Evolutionary conservation across 2,888 invertebrate genomes (phyloP), one percentile per base, ranked within the genome.

Genomic region (Megalurothrips usitatus): DNA sequence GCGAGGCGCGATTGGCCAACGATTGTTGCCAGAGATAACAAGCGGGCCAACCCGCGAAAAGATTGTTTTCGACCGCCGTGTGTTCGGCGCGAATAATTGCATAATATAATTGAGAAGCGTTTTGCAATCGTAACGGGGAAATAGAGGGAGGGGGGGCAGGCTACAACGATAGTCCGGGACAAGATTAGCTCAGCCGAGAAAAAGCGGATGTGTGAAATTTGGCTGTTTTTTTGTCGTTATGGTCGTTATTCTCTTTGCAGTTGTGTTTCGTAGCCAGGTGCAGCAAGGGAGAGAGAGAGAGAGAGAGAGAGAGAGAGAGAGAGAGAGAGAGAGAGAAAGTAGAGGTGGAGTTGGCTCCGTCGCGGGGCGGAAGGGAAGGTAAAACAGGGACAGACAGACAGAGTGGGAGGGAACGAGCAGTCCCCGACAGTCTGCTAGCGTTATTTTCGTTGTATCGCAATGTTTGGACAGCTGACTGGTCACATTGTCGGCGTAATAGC

Each of bases 301-400:
- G 63, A 80, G 80, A 80, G 80, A 49, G 52, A 80, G 80, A 49
- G 80, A 80, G 80, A 49, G 80, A 80, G 80, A 80, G 80, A 80
- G 63, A 80, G 80, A 80, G 80, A 9, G 63, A 80, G 80, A 80
- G 80, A 80, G 80, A 58, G 80, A 80, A 63, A n/a, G n/a, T n/a
- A n/a, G n/a, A 78, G 63, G 47, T 19, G 43, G 80, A 78, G 14
- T 1, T 19, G 23, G 14, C 11, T 12, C 14, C 9, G 48, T 12
- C 9, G 49, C 34, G 52, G 80, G 52, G 17, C 52, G 52, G 2
- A 4, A 49, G 80, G 68, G 80, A 49, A 63, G 68, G 80, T 78
- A 63, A 80, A 14, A 80, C 68, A 80, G 80, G 11, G 63, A 80
- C 68, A 80, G 80, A 80, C 68, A 58, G 80, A 80, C 68, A 43